Conservation (phyloP, 64 coral and sea anemone species). For the Porites australiensis region DNA sequence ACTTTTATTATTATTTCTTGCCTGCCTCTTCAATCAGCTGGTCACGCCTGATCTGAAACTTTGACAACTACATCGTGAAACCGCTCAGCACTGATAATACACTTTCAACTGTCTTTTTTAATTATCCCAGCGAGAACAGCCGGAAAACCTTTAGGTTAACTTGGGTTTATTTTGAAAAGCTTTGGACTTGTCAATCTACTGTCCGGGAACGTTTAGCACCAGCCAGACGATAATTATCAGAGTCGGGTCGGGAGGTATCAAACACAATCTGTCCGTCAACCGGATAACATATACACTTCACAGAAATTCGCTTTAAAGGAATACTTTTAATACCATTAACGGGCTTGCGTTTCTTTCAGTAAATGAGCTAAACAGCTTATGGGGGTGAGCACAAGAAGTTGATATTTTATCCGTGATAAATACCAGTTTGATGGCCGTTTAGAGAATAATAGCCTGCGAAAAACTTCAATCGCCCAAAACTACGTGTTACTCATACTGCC, state of each 20-base stretch:
- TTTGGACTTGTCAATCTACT: constrained; percentile 51
- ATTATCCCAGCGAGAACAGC: constrained; percentile 42
- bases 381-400: background rate
- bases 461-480: too few species aligned
- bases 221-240: constrained; percentile 47
- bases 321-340: constrained; percentile 55
- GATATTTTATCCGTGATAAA: constrained; percentile 26
- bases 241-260: background rate
- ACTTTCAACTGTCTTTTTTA: constrained; percentile 33
- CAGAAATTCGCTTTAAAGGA: constrained; percentile 8
- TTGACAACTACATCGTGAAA: constrained; percentile 41
- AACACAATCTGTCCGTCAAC: constrained; percentile 17
- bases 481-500: too few species aligned
- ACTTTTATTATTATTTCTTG: background rate
- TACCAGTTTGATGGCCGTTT: background rate
- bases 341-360: constrained; percentile 33
- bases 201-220: constrained; percentile 50
- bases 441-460: background rate
- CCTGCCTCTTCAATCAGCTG: constrained; percentile 44
- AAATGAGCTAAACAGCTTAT: constrained; percentile 48
- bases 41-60: background rate
- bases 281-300: constrained; percentile 27
- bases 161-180: constrained; percentile 46
- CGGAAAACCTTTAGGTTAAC: constrained; percentile 51
- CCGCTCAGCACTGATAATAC: constrained; percentile 23